Base-by-base conservation (phyloP, 2,113 vertebrate species). In the Rhynchopsitta pachyrhyncha region DNA sequence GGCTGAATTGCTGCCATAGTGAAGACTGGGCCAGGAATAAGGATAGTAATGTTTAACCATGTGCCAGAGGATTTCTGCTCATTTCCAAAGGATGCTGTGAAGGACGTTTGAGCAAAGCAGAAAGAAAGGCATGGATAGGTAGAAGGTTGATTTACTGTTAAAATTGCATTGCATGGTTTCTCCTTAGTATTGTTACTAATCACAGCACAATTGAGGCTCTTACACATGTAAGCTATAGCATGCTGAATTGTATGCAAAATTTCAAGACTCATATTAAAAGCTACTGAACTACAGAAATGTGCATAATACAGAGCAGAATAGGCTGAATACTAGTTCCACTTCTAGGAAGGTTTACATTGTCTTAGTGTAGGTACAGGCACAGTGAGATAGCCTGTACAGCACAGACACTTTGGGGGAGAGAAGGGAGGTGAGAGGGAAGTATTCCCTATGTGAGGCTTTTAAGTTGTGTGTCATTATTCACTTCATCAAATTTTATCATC, bases 401-500 rank as follows among this genome's bases (percentile, higher is more conserved):
- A 23, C 6, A 29, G 63, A 37, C 3, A 41, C 17, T 47, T 42
- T 9, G 27, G 3, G 10, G 1, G 0, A 57, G 20, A 16, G 11
- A 7, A 7, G 12, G 44, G 12, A 3, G 4, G 42, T 69, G 47
- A 82, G 53, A 53, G 73, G 50, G 28, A 19, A 46, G 2, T 86
- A 22, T 76, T 6, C 16, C 8, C 7, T 70, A 3, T 29, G 9
- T 71, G 28, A 39, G 18, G 39, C 50, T 94, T 88, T 91, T 52
- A 50, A 25, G 55, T 75, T 68, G 57, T 5, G 4, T 57, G 8
- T 79, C 50, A 31, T 33, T 64, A 5, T 59, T 16, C 17, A 33
- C 24, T 88, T 86, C 4, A 49, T 63, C 35, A 53, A 0, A 49
- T 88, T 85, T 82, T 20, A 46, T 79, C 39, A 60, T 80, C 27